Base-by-base conservation (phyloP, 1,140 invertebrate species). In the Cepaea nemoralis region DNA sequence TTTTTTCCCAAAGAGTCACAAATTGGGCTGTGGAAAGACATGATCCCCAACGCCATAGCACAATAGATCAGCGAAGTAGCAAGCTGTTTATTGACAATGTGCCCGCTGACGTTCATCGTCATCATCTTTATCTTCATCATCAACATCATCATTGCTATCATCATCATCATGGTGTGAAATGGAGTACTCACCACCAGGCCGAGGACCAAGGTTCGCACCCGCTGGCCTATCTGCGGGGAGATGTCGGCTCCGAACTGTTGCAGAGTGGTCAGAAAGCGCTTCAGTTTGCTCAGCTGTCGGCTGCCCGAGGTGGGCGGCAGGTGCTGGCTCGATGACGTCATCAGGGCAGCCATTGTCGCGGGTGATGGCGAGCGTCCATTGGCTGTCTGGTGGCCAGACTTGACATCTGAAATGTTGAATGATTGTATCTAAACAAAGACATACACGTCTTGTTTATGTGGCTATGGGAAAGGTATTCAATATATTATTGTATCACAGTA, bases 181-280 rank as follows among this genome's bases (percentile, higher is more conserved):
- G 3, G n/a, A 3, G 1, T 8, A 93, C 95, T 94, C 92, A 97
- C 96, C 89, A 97, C 95, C 63, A 98, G 93, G 83, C 94, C 96
- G 40, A 97, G 93, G 0, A 98, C 95, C 5, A 98, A 92, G 19
- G 94, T 94, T 12, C 96, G 93, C 19, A 98, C 96, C 59, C 95
- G 93, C 79, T 98, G 97, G 0, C 97, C 96, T 5, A 95, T 95
- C 81, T 98, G 97, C 0, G 94, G 93, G 37, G 95, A 95, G 78
- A 97, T 96, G 84, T 98, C 97, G 66, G 94, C 94, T 0, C 96
- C 96, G 91, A 98, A 97, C 90, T 98, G 96, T 33, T 97, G 95
- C 82, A 98, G 92, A 0, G 97, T 97, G 22, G 96, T 96, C 0
- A 98, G 93, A 88, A 98, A 97, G 82, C 96, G 93, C 85, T 96